These are phyloP conservation scores for Psittacula derbiana DNA, from an alignment of 2,797 vertebrate genomes.

Conservation along the genomic window DNA sequence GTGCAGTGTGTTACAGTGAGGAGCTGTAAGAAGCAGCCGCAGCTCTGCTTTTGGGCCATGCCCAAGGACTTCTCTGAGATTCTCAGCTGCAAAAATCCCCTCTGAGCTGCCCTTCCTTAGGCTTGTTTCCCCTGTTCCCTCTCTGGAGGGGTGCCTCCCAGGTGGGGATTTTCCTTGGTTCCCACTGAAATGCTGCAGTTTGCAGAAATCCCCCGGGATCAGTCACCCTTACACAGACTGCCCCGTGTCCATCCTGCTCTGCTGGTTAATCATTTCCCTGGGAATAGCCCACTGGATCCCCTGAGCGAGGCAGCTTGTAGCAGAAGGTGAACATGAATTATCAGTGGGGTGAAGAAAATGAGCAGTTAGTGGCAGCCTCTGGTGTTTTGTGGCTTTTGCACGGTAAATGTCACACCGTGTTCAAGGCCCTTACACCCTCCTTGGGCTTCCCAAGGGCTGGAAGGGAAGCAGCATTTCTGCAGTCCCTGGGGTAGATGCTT, in stretches of 20 bases:
- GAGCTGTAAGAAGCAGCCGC: neutral
- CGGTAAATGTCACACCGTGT: fast-evolving
- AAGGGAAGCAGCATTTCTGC: neutral
- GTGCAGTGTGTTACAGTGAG: neutral
- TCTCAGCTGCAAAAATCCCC: neutral
- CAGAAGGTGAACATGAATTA: neutral
- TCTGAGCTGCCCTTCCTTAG: neutral
- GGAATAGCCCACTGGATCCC: neutral
- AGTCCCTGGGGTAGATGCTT: neutral
- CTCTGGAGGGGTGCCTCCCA: neutral
- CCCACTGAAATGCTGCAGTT: neutral
- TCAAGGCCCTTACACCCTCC: neutral
- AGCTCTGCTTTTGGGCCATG: neutral
- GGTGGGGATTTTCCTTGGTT: neutral
- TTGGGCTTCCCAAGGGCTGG: neutral
- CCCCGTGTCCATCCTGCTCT: neutral
- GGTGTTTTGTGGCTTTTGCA: neutral
- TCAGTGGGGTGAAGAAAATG: fast-evolving
- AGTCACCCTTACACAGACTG: fast-evolving
- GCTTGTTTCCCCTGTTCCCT: neutral
- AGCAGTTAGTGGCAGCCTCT: neutral
- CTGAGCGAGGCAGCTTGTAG: fast-evolving
- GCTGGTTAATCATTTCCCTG: neutral
- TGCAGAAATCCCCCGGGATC: fast-evolving
- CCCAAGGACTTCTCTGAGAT: neutral